phyloP scores from a whole-genome alignment of 2,888 invertebrate species.

The Spatulosminthurus flaviceps region DNA sequence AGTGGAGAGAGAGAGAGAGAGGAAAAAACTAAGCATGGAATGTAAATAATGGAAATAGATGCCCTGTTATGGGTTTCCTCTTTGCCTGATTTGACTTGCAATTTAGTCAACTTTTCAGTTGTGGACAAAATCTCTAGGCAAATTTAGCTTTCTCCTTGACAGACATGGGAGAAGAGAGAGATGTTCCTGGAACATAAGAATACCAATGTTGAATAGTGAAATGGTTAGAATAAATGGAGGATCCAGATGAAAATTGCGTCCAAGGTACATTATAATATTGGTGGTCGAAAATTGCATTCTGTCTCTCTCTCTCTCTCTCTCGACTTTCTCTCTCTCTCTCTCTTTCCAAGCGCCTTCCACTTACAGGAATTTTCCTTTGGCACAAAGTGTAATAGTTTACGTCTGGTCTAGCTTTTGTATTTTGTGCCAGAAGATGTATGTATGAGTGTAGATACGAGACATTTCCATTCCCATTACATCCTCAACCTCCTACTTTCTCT shows the following conservation, averaged over 20 bases:
- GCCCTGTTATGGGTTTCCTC: background rate
- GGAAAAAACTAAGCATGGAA: no score
- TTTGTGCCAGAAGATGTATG: conserved; percentile 20
- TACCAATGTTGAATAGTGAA: no score
- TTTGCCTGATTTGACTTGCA: conserved; percentile 11
- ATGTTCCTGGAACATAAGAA: background rate
- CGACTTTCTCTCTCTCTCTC: no score
- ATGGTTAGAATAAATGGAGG: no score
- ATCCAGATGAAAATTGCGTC: background rate
- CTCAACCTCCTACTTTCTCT: background rate
- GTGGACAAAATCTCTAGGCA: background rate
- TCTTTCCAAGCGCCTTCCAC: background rate
- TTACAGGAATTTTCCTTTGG: background rate
- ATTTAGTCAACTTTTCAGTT: background rate
- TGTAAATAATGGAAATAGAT: conserved; percentile 14
- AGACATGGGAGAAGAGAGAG: conserved; percentile 1
- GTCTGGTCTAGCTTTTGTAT: background rate
- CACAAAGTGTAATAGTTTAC: conserved; percentile 6
- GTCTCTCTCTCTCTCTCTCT: no score
- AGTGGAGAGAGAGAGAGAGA: no score
- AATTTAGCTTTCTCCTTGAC: background rate
- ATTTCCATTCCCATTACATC: conserved; percentile 8
- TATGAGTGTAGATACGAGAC: background rate
- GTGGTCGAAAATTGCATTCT: conserved; percentile 28
- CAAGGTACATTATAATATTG: conserved; percentile 23